phyloP scores from a whole-genome alignment of 2,113 vertebrate species.

The Otolemur garnettii region DNA sequence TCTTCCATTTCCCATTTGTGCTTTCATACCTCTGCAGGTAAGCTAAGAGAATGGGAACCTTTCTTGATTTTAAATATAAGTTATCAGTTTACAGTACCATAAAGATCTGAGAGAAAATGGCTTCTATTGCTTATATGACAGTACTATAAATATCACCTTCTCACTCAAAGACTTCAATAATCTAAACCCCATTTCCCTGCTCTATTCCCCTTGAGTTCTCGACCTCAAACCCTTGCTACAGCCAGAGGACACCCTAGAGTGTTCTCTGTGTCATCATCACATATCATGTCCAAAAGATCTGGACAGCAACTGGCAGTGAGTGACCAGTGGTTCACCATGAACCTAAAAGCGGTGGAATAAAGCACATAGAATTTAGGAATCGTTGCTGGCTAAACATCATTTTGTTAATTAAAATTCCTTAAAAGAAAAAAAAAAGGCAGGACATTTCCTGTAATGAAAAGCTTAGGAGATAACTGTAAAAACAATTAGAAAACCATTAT shows the following conservation, averaged over 20 bases:
- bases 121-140: background rate
- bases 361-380: background rate
- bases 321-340: background rate
- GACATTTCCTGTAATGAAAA: background rate
- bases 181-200: background rate
- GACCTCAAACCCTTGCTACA: background rate
- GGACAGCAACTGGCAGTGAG: background rate
- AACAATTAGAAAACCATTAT: background rate
- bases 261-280: background rate
- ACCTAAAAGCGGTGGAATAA: background rate
- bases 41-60: background rate
- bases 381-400: background rate
- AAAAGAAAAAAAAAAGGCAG: background rate
- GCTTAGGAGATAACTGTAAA: background rate
- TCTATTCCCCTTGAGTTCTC: background rate
- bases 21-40: background rate
- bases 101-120: background rate
- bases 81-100: background rate
- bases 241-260: background rate
- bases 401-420: background rate
- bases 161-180: background rate
- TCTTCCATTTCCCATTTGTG: background rate
- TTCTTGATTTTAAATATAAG: constrained; percentile 17
- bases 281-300: background rate
- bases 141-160: background rate